Base-by-base conservation (phyloP, 2,888 invertebrate species). In the Spilosoma lubricipeda region DNA sequence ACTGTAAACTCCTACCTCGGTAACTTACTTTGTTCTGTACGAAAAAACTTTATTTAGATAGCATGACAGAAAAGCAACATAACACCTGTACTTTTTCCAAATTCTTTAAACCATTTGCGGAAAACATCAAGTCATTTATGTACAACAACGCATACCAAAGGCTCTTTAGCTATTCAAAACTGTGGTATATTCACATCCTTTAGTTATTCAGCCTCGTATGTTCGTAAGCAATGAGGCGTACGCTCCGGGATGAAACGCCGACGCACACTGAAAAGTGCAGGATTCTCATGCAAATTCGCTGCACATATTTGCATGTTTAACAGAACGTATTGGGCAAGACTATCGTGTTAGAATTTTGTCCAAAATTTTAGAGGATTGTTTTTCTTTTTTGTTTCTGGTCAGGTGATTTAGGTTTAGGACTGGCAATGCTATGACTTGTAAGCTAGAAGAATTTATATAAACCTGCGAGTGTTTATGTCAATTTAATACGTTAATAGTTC, bases 221-320 rank as follows among this genome's bases (percentile, higher is more conserved):
- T 76, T 70, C 56, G 77, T 65, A 39, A 42, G 75, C 79, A 78
- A 79, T 81, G 83, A 85, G 77, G 79, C 79, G 64, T 59, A 23
- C 36, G 71, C 78, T 67, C 66, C 70, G 79, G 72, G 80, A 78
- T 75, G 79, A 79, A 81, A 79, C 72, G 69, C 75, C 75, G 75
- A 65, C 74, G 78, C 48, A 76, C 80, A 79, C 78, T 78, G 84
- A 89, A 88, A 88, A 89, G 86, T 88, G 85, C 80, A 76, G 86
- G 79, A 90, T 89, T 90, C 88, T 85, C 75, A 89, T 90, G 89
- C 87, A 88, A 90, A 89, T 89, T 77, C 78, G 27, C 70, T 77
- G 76, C 82, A 80, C 77, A 85, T 82, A 87, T 88, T 87, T 88
- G 85, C 89, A 90, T 89, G 85, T 87, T 89, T 84, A 86, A 82